A percentile compares a stretch with the other conserved stretches of the same genome.
These are phyloP conservation scores for Drosophila funebris DNA, from an alignment of 1,140 invertebrate species.

Conservation along the genomic window DNA sequence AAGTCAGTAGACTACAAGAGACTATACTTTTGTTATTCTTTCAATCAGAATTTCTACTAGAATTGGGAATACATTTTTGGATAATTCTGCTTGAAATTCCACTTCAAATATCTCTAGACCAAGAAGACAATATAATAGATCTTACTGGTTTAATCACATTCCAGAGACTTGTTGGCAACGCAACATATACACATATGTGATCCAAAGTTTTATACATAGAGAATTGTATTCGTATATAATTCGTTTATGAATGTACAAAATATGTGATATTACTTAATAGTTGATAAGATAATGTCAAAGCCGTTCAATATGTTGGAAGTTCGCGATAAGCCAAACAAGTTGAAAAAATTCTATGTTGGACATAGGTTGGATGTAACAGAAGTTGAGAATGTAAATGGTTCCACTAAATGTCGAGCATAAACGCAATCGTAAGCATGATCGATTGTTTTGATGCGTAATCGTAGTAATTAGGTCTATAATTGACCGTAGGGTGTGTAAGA, in stretches of 20 bases:
- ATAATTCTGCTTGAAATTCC: too few relatives aligned
- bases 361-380: too few relatives aligned
- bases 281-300: constrained; percentile 14
- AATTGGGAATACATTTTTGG: too few relatives aligned
- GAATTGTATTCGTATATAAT: neutral
- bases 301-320: neutral
- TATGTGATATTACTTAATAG: neutral
- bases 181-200: too few relatives aligned
- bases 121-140: too few relatives aligned
- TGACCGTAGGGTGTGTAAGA: neutral
- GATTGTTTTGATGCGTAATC: constrained; percentile 15
- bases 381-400: neutral
- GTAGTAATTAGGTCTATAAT: constrained; percentile 27
- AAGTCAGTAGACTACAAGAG: too few relatives aligned
- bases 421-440: constrained; percentile 26
- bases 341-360: neutral
- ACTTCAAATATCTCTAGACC: too few relatives aligned
- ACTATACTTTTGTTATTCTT: too few relatives aligned
- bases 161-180: too few relatives aligned
- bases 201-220: neutral
- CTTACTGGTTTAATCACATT: too few relatives aligned
- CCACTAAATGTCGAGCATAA: neutral
- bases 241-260: neutral
- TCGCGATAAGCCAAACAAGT: neutral
- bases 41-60: too few relatives aligned